A percentile compares a stretch with the other conserved stretches of the same genome.
phyloP scores from a whole-genome alignment of 1,140 invertebrate genomes.

The Ceratina australensis region DNA sequence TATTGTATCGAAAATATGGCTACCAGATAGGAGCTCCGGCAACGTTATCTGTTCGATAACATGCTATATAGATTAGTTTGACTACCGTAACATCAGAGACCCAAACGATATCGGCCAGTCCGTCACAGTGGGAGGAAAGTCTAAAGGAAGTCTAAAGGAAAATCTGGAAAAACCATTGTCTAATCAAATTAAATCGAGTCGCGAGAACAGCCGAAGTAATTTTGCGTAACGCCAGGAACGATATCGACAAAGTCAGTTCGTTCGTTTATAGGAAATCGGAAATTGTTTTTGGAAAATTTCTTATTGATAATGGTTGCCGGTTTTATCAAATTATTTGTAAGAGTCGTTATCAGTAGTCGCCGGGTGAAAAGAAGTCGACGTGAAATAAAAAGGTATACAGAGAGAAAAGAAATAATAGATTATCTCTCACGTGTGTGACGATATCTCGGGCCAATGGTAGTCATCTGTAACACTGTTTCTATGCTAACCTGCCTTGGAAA shows the following conservation, averaged over 20 bases:
- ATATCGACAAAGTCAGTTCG: no score
- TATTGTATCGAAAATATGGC: conserved; percentile 79
- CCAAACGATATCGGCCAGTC: conserved; percentile 48
- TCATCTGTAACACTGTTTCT: conserved; percentile 30
- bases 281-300: not conserved
- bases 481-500: conserved; percentile 5
- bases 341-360: not conserved
- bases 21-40: conserved; percentile 77
- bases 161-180: no score
- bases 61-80: conserved; percentile 73
- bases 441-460: conserved; percentile 44
- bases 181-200: no score
- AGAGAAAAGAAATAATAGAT: conserved; percentile 40
- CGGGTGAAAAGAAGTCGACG: not conserved
- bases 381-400: not conserved
- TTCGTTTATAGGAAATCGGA: no score
- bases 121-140: not conserved
- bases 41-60: conserved; percentile 77
- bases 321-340: not conserved
- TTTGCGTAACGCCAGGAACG: no score
- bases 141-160: no score
- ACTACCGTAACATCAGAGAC: conserved; percentile 63
- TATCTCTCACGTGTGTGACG: conserved; percentile 52
- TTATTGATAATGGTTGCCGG: no score
- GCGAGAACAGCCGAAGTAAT: no score